Base-by-base conservation (phyloP, 2,888 invertebrate species). In the Cephalotes varians region DNA sequence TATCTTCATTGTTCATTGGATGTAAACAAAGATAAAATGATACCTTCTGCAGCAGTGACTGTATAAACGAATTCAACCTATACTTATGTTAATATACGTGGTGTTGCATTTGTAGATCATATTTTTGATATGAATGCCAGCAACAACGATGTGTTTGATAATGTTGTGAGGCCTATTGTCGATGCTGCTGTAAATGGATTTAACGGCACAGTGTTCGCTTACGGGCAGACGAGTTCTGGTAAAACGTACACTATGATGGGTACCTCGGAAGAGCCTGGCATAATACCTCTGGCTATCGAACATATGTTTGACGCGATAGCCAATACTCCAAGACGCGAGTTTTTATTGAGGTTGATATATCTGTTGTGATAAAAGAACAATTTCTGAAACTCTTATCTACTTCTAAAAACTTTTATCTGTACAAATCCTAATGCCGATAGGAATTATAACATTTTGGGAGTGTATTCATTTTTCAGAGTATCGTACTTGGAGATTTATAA, bases 201-300 rank as follows among this genome's bases (percentile, higher is more conserved):
- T 90, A 98, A 98, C 93, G 98, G 98, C 1, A 98, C 98, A 0
- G 97, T 98, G 87, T 98, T 98, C 95, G 98, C 98, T 0, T 98
- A 98, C 93, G 98, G 98, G 9, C 98, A 98, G 94, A 98, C 98
- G 5, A 97, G 98, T 0, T 98, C 98, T 0, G 98, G 98, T 76
- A 98, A 98, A 94, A 98, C 98, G 0, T 97, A 97, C 91, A 98
- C 98, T 0, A 97, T 98, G 97, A 96, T 97, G 93, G 98, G 98
- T 0, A 96, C 96, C 47, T 94, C 95, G 0, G 90, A 94, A 0
- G 96, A 96, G 54, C 96, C 96, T 0, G 98, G 98, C 0, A 96
- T 98, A 10, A 97, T 98, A 91, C 96, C 96, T 0, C 93, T 97
- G 51, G 96, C 98, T 0, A 96, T 98, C 0, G 94, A 96, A 10